These are phyloP conservation scores for Hypanus sabinus DNA, from an alignment of 2,113 vertebrate species.

Conservation along the genomic window DNA sequence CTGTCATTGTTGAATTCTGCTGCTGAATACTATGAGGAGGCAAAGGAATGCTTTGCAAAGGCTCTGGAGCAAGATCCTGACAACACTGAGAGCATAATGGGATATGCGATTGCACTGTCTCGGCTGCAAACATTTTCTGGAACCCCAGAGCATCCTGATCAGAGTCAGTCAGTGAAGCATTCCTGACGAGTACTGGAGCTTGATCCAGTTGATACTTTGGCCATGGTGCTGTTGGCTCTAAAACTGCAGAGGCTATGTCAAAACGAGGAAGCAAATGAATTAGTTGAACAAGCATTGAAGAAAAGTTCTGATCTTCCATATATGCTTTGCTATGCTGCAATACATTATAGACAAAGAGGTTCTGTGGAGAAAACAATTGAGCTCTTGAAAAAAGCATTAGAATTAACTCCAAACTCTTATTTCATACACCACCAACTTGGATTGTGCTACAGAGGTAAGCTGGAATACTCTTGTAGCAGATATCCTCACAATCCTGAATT, in stretches of 20 bases:
- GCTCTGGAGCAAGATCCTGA: too few species aligned
- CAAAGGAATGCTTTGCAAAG: too few species aligned
- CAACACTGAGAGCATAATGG: too few species aligned
- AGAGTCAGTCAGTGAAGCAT: constrained; percentile 38
- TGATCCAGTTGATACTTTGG: constrained; percentile 41
- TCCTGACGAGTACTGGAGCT: constrained; percentile 42
- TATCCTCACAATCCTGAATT: background rate
- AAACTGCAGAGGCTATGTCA: constrained; percentile 39
- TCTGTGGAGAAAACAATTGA: constrained; percentile 37
- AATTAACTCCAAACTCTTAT: constrained; percentile 38
- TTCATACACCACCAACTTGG: constrained; percentile 48
- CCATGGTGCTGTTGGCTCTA: constrained; percentile 45
- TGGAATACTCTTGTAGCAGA: background rate
- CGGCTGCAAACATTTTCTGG: too few species aligned
- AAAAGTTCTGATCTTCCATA: constrained; percentile 41
- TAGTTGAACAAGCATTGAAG: constrained; percentile 42
- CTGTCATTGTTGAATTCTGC: too few species aligned
- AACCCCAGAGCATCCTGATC: background rate
- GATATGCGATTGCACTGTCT: too few species aligned
- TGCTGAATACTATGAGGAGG: too few species aligned
- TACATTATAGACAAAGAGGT: constrained; percentile 39
- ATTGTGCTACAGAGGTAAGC: constrained; percentile 44
- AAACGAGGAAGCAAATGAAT: constrained; percentile 32
- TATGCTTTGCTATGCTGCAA: constrained; percentile 41
- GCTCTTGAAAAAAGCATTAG: constrained; percentile 40